Base-by-base conservation (phyloP, 2,888 invertebrate species). In the Nephrotoma flavescens region DNA sequence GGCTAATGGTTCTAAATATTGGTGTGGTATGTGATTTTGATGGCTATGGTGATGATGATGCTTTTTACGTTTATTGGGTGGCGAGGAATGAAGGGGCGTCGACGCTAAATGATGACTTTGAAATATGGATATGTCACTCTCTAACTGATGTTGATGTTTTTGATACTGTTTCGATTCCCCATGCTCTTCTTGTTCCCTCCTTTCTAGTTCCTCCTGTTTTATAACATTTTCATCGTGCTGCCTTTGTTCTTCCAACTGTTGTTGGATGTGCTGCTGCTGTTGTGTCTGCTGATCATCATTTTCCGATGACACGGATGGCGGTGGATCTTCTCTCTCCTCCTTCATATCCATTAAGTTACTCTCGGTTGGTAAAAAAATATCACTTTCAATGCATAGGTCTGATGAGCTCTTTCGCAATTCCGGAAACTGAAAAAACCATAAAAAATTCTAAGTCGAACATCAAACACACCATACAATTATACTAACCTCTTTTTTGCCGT, bases 351-450 rank as follows among this genome's bases (percentile, higher is more conserved):
- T 11, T 44, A 44, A 85, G 45, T 85, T 85, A 85, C 85, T 85
- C 15, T 85, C 85, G 44, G 85, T 44, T 45, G 85, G 44, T 85
- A 85, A 85, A 85, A 85, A 85, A 44, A 85, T 85, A 44, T 85
- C 85, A 85, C 44, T 85, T 85, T 85, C 85, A 44, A 85, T 44
- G 11, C 85, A 85, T 45, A 85, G 19, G 1, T 85, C 85, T 19
- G 85, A 85, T 12, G 85, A 44, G n/a, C 42, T 85, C 45, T 44
- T 85, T n/a, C 85, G 42, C 7, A 44, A 44, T 44, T 85, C 85
- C 19, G 85, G 85, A 85, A 85, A 85, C 85, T 85, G 44, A 85
- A 85, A 85, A 85, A 44, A 44, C 42, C 42, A 44, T 19, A 31
- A 85, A 85, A 85, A 84, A 84, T 42, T 84, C 84, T 84, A 84